phyloP scores from a whole-genome alignment of 2,113 vertebrate genomes.

The Lethenteron camtschaticum region DNA sequence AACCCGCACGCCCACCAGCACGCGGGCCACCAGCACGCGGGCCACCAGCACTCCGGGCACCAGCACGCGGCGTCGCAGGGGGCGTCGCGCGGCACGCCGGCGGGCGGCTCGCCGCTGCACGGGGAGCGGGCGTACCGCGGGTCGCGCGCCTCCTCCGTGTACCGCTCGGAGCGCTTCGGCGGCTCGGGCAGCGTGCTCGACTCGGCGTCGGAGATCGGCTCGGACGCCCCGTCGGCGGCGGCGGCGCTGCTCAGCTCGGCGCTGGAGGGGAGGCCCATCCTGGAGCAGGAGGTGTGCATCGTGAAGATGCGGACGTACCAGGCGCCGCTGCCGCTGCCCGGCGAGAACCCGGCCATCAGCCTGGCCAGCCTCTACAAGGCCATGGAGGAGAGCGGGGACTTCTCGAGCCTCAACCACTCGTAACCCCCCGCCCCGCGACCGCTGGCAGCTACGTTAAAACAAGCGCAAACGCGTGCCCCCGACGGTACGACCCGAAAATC shows the following conservation, averaged over 20 bases:
- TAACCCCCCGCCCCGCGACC: background rate
- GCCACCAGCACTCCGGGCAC: background rate
- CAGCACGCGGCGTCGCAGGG: background rate
- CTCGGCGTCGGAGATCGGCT: slow-evolving; percentile 1
- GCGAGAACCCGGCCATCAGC: slow-evolving; percentile 6
- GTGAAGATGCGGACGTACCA: slow-evolving; percentile 6
- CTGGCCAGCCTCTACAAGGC: slow-evolving; percentile 5
- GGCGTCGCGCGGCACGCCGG: background rate
- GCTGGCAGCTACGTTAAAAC: too few species aligned
- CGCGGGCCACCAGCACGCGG: too few species aligned
- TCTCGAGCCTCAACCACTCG: slow-evolving; percentile 5
- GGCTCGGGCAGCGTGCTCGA: slow-evolving; percentile 5
- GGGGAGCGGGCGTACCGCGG: slow-evolving; percentile 1
- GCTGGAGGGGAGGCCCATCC: slow-evolving; percentile 4
- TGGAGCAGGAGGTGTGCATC: slow-evolving; percentile 3
- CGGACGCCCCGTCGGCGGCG: background rate
- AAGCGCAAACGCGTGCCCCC: too few species aligned
- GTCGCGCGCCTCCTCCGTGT: background rate
- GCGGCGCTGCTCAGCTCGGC: slow-evolving; percentile 3
- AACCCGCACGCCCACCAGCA: too few species aligned
- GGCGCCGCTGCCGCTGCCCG: background rate
- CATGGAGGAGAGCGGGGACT: slow-evolving; percentile 3
- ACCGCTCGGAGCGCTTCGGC: slow-evolving; percentile 3
- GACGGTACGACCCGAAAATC: too few species aligned
- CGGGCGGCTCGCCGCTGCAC: slow-evolving; percentile 3